Evolutionary conservation across 1,140 invertebrate genomes (phyloP).

Genomic region (Cydia fagiglandana): DNA sequence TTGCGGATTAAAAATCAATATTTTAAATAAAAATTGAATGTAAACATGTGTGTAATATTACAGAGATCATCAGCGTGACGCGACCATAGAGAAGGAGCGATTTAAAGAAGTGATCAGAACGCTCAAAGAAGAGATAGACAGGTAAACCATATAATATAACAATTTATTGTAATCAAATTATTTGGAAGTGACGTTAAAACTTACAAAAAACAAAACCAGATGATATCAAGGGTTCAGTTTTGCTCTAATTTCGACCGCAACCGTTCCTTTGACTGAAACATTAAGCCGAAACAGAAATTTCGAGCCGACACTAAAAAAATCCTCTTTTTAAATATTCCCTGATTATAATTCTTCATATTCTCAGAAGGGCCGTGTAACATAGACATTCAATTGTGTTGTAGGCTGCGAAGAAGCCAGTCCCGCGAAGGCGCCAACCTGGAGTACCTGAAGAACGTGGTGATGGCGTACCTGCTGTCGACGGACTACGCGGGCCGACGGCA

Average conservation of each 20-base stretch:
- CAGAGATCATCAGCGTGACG: conserved; percentile 74
- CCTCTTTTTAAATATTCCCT: no score
- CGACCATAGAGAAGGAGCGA: conserved; percentile 75
- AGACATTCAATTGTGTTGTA: conserved; percentile 46
- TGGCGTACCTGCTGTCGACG: conserved; percentile 88
- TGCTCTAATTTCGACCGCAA: no score
- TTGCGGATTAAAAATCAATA: no score
- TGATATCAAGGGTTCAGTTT: no score
- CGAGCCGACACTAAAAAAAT: no score
- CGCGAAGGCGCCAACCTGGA: conserved; percentile 92
- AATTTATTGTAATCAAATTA: conserved; percentile 28
- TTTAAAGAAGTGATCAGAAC: conserved; percentile 76
- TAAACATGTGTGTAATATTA: no score
- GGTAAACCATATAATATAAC: conserved; percentile 58
- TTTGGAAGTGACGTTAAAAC: background rate
- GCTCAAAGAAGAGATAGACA: conserved; percentile 81
- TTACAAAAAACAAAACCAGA: no score
- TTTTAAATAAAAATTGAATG: no score
- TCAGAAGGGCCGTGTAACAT: no score
- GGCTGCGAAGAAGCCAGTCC: conserved; percentile 87
- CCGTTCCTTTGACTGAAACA: no score
- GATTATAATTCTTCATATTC: no score
- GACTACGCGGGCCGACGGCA: conserved; percentile 85
- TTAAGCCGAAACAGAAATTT: no score
- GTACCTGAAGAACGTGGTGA: conserved; percentile 94